Conservation (phyloP, 2,797 vertebrate species). For the Gallirallus australis region DNA sequence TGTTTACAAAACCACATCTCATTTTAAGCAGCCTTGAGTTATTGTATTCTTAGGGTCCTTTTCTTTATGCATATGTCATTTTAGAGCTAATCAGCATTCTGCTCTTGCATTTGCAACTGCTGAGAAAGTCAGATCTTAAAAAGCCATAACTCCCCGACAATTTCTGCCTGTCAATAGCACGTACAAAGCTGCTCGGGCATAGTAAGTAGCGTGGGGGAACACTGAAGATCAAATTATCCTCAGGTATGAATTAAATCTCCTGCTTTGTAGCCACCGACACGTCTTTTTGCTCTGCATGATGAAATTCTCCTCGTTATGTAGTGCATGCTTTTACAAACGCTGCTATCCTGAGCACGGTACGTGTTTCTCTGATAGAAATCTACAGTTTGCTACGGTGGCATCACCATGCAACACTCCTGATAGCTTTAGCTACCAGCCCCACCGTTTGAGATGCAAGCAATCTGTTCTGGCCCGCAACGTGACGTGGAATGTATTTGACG, state of each 20-base stretch:
- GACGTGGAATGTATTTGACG: neutral
- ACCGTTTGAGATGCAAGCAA: neutral
- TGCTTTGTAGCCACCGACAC: neutral
- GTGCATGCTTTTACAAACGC: neutral
- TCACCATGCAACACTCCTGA: neutral
- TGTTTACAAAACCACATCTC: conserved; percentile 22
- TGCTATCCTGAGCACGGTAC: neutral
- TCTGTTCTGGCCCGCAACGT: fast-evolving
- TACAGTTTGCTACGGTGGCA: neutral
- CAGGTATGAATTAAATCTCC: conserved; percentile 47
- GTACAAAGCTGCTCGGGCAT: conserved; percentile 10
- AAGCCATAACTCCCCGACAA: conserved; percentile 49
- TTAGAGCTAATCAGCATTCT: conserved; percentile 67
- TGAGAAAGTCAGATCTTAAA: conserved; percentile 69
- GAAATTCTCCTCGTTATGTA: neutral
- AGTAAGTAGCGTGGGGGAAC: neutral
- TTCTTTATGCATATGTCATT: conserved; percentile 23
- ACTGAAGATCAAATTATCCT: conserved; percentile 40
- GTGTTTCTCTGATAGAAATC: neutral
- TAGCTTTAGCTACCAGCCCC: neutral
- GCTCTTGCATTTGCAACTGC: conserved; percentile 42
- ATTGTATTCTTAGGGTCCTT: conserved; percentile 26
- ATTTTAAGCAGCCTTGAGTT: conserved; percentile 40
- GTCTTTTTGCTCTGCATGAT: neutral
- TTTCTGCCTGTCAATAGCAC: conserved; percentile 32